phyloP scores from a whole-genome alignment of 2,113 vertebrate species.

The Microcebus griseorufus region DNA sequence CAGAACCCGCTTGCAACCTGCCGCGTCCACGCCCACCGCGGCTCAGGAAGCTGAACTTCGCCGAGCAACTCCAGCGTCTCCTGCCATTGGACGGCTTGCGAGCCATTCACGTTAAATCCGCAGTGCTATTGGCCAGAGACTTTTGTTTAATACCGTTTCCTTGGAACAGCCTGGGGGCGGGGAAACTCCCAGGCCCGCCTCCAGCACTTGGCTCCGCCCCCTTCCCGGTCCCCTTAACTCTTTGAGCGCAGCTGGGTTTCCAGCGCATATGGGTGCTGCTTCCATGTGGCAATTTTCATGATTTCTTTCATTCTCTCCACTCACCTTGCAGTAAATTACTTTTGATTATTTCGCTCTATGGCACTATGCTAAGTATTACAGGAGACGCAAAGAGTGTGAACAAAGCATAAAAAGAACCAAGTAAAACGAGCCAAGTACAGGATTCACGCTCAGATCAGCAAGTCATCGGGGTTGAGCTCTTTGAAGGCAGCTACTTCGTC shows the following conservation, averaged over 20 bases:
- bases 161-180: neutral
- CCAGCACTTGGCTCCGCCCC: neutral
- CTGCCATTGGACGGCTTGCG: slow-evolving; percentile 51
- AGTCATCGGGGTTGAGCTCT: neutral
- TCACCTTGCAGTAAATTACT: neutral
- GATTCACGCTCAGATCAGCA: neutral
- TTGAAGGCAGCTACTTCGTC: neutral
- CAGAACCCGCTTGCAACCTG: fast-evolving
- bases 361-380: neutral
- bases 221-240: neutral
- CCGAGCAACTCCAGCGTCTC: neutral
- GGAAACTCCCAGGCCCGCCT: neutral
- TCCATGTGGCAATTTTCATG: fast-evolving
- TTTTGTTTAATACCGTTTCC: slow-evolving; percentile 29
- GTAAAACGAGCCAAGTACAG: neutral
- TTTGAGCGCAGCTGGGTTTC: fast-evolving
- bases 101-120: slow-evolving; percentile 12
- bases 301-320: neutral
- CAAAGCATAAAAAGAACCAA: neutral
- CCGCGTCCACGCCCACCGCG: neutral
- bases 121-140: slow-evolving; percentile 46
- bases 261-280: fast-evolving
- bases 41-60: neutral
- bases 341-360: neutral
- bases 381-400: neutral